phyloP scores from a whole-genome alignment of 2,888 invertebrate genomes.

The Myathropa florea region DNA sequence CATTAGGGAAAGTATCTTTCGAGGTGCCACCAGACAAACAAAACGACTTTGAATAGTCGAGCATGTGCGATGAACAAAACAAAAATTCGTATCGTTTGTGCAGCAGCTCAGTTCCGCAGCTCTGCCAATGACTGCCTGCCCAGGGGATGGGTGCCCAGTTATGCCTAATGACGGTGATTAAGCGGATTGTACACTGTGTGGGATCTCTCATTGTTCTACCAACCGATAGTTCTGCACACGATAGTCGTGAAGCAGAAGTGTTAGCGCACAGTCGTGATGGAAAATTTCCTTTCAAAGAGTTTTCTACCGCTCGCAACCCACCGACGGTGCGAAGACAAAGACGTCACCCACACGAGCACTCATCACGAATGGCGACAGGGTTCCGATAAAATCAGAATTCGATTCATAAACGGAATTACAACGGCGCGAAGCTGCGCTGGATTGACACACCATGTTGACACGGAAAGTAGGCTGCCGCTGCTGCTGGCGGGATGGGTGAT shows the following conservation, averaged over 20 bases:
- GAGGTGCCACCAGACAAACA: neutral
- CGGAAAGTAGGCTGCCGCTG: conserved; percentile 38
- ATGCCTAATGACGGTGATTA: neutral
- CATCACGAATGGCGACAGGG: neutral
- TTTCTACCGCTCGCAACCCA: too few relatives aligned
- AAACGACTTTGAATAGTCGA: neutral
- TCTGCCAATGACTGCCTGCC: too few relatives aligned
- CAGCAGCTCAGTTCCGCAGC: neutral
- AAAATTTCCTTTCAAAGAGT: neutral
- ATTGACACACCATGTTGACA: conserved; percentile 52
- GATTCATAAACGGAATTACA: conserved; percentile 14
- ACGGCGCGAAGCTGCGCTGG: neutral
- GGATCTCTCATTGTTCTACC: neutral
- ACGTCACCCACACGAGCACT: neutral
- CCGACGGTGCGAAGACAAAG: neutral
- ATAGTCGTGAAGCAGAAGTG: neutral
- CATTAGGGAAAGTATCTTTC: conserved; percentile 21
- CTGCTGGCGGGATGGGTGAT: conserved; percentile 17
- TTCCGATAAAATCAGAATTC: conserved; percentile 18
- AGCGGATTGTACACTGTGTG: neutral
- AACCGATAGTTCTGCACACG: neutral
- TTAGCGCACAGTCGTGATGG: neutral
- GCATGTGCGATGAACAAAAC: neutral
- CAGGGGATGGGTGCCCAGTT: neutral
- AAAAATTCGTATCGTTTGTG: neutral